Evolutionary conservation across 2,113 vertebrate genomes (phyloP), one percentile per base, ranked within the genome.

Genomic region (Tichodroma muraria): DNA sequence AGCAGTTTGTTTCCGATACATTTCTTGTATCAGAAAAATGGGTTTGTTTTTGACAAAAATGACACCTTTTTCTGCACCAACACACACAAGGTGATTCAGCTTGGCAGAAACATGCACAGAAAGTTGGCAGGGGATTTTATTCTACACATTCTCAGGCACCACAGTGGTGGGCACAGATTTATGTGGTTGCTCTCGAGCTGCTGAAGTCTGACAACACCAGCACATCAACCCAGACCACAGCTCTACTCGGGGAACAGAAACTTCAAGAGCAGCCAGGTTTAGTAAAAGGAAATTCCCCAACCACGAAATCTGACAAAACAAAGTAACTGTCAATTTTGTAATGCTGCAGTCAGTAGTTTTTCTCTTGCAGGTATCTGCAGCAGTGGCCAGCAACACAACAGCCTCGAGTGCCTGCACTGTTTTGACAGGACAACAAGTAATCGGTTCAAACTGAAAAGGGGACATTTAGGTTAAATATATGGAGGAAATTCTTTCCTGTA

Each of bases 61-160:
- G 24, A 42, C 40, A 13, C 37, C 11, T 59, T n/a, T 80, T 53
- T 21, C 66, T 75, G 22, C 50, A 72, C 20, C 63, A 60, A 1
- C 1, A 6, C 72, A 15, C 24, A 31, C n/a, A 1, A 7, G 6
- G 35, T 57, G 69, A 49, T 44, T n/a, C 28, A 57, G 23, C 68
- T 13, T 8, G 72, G 49, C 69, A 52, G 4, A 0, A 11, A 3
- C 13, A 0, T 0, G 22, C 38, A 16, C 1, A 7, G 42, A 6
- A 61, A 25, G 45, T 1, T 38, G 63, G 45, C 77, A 50, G 65
- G 60, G 25, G 73, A n/a, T 38, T 61, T 53, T 21, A 14, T 1
- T 23, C 47, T n/a, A 0, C 72, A 16, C 6, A 1, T 68, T 72
- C 69, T 60, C 60, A 47, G 65, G 54, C 71, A 65, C 45, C 37